Base-by-base conservation (phyloP, 2,888 invertebrate genomes). In the Torymus auratus region DNA sequence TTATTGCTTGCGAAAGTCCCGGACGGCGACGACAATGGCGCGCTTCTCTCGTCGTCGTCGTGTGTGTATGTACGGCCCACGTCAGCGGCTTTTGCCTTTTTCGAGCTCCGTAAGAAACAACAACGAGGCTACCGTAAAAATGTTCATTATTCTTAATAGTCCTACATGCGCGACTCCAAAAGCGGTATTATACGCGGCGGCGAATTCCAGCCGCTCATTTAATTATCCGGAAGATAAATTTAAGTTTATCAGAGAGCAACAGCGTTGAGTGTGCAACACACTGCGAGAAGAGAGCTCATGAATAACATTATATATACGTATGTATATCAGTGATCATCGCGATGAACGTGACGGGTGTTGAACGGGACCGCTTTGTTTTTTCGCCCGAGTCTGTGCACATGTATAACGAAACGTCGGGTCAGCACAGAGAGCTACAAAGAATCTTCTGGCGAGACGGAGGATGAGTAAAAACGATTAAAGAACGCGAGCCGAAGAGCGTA, bases 171-270 rank as follows among this genome's bases (percentile, higher is more conserved):
- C 7, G 7, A 41, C 41, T 41, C 41, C 41, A 41, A 41, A 41
- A 41, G 7, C 41, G 41, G 41, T 41, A 41, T 41, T 41, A 41
- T 41, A 41, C 7, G 7, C 7, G 7, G n/a, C 60, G 52, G 5
- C n/a, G 12, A 13, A 15, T n/a, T 62, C 15, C 15, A 14, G 0
- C 60, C 10, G 17, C 10, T 17, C 13, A 28, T 55, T 28, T 28
- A 61, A 72, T 74, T 56, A n/a, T 14, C n/a, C 58, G 20, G 67
- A 23, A 20, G 74, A 74, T 52, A 62, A 15, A 17, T 15, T 50
- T 64, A 10, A 15, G 11, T 69, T 69, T 58, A 28, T n/a, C 12
- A 11, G 23, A 15, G n/a, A 56, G 15, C 14, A 56, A n/a, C 15
- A 41, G 41, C 7, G 20, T 23, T 1, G 7, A 20, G 52, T 17